A percentile compares a stretch with the other conserved stretches of the same genome.
Evolutionary conservation across 2,113 vertebrate species (phyloP).

Genomic region (Podarcis muralis): DNA sequence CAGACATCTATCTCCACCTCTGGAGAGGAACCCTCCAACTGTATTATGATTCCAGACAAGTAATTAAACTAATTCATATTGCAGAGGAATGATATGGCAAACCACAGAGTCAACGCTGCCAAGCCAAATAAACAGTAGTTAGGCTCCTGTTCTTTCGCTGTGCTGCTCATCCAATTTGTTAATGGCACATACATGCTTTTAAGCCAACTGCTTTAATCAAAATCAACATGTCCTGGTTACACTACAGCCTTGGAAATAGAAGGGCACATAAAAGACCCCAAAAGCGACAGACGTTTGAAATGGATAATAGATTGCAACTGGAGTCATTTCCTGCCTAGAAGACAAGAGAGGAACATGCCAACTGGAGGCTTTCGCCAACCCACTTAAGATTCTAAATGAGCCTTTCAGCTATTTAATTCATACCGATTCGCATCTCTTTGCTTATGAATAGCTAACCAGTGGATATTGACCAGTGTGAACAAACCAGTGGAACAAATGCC

Average conservation of each 20-base stretch:
- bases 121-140: slow-evolving; percentile 45
- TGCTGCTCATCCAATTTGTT: slow-evolving; percentile 38
- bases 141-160: background rate
- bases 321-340: slow-evolving; percentile 53
- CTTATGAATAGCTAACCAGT: slow-evolving; percentile 46
- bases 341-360: slow-evolving; percentile 43
- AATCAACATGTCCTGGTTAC: slow-evolving; percentile 16
- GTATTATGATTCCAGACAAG: slow-evolving; percentile 32
- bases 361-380: slow-evolving; percentile 58
- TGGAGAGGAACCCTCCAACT: background rate
- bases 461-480: slow-evolving; percentile 43
- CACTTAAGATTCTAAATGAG: slow-evolving; percentile 64
- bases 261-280: slow-evolving; percentile 26
- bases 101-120: slow-evolving; percentile 61
- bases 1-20: background rate
- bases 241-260: slow-evolving; percentile 38
- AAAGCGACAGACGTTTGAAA: slow-evolving; percentile 40
- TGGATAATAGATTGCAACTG: slow-evolving; percentile 51
- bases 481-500: slow-evolving; percentile 49
- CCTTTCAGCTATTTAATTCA: slow-evolving; percentile 65
- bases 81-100: slow-evolving; percentile 54
- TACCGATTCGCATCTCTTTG: slow-evolving; percentile 47
- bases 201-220: slow-evolving; percentile 29
- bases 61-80: slow-evolving; percentile 72
- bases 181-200: slow-evolving; percentile 25